phyloP scores from a whole-genome alignment of 2,888 invertebrate species.

The Leptinotarsa juncta region DNA sequence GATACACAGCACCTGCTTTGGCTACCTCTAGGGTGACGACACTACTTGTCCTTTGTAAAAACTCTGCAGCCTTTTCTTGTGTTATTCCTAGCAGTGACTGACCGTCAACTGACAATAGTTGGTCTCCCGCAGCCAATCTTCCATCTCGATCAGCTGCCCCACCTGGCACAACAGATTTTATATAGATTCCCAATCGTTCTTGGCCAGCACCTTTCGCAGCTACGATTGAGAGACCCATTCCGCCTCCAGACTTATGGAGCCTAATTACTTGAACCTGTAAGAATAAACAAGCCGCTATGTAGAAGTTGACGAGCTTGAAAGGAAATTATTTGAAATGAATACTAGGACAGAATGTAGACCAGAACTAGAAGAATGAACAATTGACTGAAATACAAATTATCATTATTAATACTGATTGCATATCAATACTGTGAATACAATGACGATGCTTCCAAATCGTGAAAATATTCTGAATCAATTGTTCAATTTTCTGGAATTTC shows the following conservation, averaged over 20 bases:
- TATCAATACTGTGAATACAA: too few relatives aligned
- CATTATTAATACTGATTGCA: too few relatives aligned
- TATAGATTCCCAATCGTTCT: slow-evolving; percentile 91
- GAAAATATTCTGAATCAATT: too few relatives aligned
- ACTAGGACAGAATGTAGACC: too few relatives aligned
- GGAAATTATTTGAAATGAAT: too few relatives aligned
- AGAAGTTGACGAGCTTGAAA: too few relatives aligned
- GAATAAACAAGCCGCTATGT: too few relatives aligned
- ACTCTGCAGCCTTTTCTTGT: slow-evolving; percentile 92
- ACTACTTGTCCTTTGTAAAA: slow-evolving; percentile 93
- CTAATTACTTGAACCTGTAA: slow-evolving; percentile 80
- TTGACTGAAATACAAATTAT: too few relatives aligned
- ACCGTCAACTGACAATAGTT: slow-evolving; percentile 95
- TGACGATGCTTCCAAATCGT: too few relatives aligned
- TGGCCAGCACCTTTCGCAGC: slow-evolving; percentile 82
- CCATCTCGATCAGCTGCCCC: slow-evolving; percentile 95
- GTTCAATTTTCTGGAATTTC: too few relatives aligned
- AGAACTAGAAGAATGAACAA: too few relatives aligned
- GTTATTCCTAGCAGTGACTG: slow-evolving; percentile 81
- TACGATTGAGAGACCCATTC: slow-evolving; percentile 98
- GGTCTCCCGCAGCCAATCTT: slow-evolving; percentile 95
- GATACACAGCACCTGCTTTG: slow-evolving; percentile 97
- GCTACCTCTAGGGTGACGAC: slow-evolving; percentile 95
- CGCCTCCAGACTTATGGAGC: slow-evolving; percentile 93
- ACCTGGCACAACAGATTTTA: slow-evolving; percentile 97